Conservation (phyloP, 2,797 vertebrate genomes). For the Knipowitschia caucasica region DNA sequence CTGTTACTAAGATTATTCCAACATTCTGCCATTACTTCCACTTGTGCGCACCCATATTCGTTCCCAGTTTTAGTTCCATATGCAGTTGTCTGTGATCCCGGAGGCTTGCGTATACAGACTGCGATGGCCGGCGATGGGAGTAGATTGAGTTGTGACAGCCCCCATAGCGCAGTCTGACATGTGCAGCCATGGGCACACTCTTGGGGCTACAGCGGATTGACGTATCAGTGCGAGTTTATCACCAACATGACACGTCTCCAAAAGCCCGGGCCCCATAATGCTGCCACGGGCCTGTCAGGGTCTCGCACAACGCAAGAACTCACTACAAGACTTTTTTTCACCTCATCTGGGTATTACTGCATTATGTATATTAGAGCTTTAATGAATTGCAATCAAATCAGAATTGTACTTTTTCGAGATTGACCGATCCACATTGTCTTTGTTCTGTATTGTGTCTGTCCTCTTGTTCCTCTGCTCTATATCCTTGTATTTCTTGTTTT, state of each 20-base stretch:
- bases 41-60: slow-evolving; percentile 6
- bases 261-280: slow-evolving; percentile 29
- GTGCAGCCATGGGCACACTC: slow-evolving; percentile 55
- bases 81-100: slow-evolving; percentile 7
- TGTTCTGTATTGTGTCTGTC: too few species aligned
- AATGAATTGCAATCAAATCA: too few species aligned
- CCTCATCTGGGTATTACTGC: slow-evolving; percentile 1
- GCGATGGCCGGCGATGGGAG: slow-evolving; percentile 35
- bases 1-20: too few species aligned
- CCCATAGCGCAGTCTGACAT: slow-evolving; percentile 58
- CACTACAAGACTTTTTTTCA: slow-evolving; percentile 3
- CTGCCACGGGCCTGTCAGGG: slow-evolving; percentile 38
- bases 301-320: slow-evolving; percentile 5
- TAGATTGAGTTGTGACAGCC: slow-evolving; percentile 60
- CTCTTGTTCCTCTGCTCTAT: too few species aligned
- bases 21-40: too few species aligned
- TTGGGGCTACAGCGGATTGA: slow-evolving; percentile 60
- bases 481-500: too few species aligned
- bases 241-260: slow-evolving; percentile 59
- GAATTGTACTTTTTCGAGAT: too few species aligned
- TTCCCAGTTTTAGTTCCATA: slow-evolving; percentile 5
- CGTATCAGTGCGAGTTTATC: slow-evolving; percentile 61
- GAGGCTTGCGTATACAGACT: slow-evolving; percentile 4
- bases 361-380: too few species aligned
- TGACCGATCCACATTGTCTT: too few species aligned